Conservation (phyloP, 2,797 vertebrate species). For the Perodicticus potto region DNA sequence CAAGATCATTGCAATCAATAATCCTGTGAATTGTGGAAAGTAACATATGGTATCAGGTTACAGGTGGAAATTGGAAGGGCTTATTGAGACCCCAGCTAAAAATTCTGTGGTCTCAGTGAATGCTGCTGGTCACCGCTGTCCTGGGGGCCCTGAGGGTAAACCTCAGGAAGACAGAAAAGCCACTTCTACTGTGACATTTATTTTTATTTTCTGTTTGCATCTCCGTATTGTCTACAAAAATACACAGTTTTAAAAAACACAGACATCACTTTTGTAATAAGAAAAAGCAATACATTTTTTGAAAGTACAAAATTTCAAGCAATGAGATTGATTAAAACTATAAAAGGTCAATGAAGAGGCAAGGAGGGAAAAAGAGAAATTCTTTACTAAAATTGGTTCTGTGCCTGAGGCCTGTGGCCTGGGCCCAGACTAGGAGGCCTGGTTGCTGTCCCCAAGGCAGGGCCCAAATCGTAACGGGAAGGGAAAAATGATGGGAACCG, state of each 20-base stretch:
- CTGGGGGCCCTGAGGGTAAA: background rate
- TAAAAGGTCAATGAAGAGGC: background rate
- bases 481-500: accelerated
- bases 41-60: background rate
- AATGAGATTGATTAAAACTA: background rate
- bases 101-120: background rate
- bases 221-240: background rate
- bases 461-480: background rate
- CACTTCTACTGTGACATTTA: background rate
- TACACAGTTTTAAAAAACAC: too few species aligned
- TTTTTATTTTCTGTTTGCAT: background rate
- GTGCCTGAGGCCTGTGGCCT: background rate
- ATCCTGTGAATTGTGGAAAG: background rate
- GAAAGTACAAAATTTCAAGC: background rate
- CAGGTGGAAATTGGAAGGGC: background rate
- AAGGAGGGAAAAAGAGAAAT: background rate
- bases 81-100: background rate
- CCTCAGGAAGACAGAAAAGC: background rate
- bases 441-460: background rate
- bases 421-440: background rate
- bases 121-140: too few species aligned
- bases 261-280: background rate
- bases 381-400: background rate
- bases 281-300: slow-evolving; percentile 7
- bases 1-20: background rate